Percentiles rank a stretch among this genome's conserved stretches.
Conservation (phyloP, 2,888 invertebrate species). For the Hydroisotoma schaefferi region DNA sequence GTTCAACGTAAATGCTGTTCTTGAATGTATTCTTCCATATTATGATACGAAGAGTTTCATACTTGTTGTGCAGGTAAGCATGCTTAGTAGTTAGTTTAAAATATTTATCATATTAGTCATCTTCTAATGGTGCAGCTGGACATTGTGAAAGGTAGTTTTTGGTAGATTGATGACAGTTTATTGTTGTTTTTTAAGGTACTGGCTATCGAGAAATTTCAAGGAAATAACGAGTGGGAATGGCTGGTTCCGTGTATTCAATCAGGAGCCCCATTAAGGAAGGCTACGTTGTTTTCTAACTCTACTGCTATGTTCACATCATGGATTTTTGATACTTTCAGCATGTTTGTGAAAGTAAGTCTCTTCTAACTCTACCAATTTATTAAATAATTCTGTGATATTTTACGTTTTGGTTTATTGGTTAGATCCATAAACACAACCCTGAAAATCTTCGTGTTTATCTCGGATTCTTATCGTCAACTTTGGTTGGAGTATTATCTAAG, state of each 20-base stretch:
- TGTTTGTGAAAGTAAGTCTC: slow-evolving; percentile 15
- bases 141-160: too few relatives aligned
- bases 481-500: slow-evolving; percentile 43
- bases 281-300: slow-evolving; percentile 69
- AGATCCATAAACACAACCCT: slow-evolving; percentile 39
- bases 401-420: background rate
- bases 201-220: slow-evolving; percentile 32
- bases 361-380: background rate
- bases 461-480: slow-evolving; percentile 44
- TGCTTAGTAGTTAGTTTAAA: background rate
- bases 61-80: slow-evolving; percentile 65
- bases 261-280: slow-evolving; percentile 69
- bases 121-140: too few relatives aligned
- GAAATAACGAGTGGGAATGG: slow-evolving; percentile 70
- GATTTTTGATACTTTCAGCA: slow-evolving; percentile 55
- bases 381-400: background rate
- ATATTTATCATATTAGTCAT: too few relatives aligned
- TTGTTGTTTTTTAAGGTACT: slow-evolving; percentile 28
- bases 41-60: slow-evolving; percentile 90
- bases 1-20: slow-evolving; percentile 77
- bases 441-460: slow-evolving; percentile 38
- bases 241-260: slow-evolving; percentile 68
- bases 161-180: background rate
- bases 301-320: slow-evolving; percentile 43
- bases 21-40: slow-evolving; percentile 82